Conservation (phyloP, 2,797 vertebrate species). For the Jordanella pulchra region DNA sequence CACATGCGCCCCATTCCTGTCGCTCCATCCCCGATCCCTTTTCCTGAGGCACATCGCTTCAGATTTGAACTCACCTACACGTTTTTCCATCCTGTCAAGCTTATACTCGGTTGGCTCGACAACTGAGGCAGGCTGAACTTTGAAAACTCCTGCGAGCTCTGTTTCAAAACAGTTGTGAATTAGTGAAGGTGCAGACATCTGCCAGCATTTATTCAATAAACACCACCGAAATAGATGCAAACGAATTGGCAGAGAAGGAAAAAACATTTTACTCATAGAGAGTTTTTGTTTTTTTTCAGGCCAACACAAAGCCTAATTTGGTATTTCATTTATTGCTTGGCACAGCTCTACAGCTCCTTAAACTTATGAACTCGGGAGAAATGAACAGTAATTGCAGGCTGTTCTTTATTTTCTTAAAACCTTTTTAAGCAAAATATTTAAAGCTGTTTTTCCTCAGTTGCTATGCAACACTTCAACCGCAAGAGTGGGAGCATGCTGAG, state of each 20-base stretch:
- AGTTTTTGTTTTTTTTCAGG: slow-evolving; percentile 56
- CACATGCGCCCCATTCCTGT: slow-evolving; percentile 62
- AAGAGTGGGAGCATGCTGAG: slow-evolving; percentile 77
- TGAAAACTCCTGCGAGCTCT: slow-evolving; percentile 65
- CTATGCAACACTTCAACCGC: slow-evolving; percentile 82
- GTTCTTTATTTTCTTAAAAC: slow-evolving; percentile 79
- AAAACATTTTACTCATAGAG: slow-evolving; percentile 43
- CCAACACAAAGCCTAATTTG: slow-evolving; percentile 70
- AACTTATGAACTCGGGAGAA: slow-evolving; percentile 80
- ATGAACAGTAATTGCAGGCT: slow-evolving; percentile 82
- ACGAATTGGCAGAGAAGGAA: slow-evolving; percentile 51
- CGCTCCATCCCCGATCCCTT: slow-evolving; percentile 70
- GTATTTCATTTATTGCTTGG: slow-evolving; percentile 75
- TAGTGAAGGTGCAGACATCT: slow-evolving; percentile 67
- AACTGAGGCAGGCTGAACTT: slow-evolving; percentile 59
- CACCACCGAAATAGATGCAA: slow-evolving; percentile 64
- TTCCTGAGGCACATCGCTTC: slow-evolving; percentile 77
- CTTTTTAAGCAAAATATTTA: slow-evolving; percentile 83
- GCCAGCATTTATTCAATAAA: slow-evolving; percentile 68
- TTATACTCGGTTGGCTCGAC: slow-evolving; percentile 58
- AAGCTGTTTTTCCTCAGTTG: slow-evolving; percentile 82
- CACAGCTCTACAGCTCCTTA: slow-evolving; percentile 69
- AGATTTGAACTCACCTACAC: slow-evolving; percentile 78
- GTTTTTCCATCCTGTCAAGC: slow-evolving; percentile 75
- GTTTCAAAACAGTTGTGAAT: slow-evolving; percentile 74